These are phyloP conservation scores for Trematocara marginatum DNA, from an alignment of 2,113 vertebrate species.

Conservation along the genomic window DNA sequence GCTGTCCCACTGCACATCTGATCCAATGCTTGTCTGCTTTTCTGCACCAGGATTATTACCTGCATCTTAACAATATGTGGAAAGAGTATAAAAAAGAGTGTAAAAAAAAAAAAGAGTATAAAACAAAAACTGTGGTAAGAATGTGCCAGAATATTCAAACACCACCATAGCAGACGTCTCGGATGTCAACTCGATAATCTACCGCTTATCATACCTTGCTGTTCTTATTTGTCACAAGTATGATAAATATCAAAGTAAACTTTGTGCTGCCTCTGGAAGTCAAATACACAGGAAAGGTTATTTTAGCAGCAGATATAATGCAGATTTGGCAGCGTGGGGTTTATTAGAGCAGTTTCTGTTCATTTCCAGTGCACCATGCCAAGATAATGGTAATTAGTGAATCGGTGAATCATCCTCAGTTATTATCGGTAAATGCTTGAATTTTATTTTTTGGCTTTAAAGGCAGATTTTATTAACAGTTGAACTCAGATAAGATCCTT, in stretches of 20 bases:
- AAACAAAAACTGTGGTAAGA: neutral
- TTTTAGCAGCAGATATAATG: neutral
- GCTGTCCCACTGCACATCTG: neutral
- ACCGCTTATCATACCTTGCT: neutral
- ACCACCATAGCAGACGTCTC: neutral
- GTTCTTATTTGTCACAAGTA: neutral
- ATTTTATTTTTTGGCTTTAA: slow-evolving; percentile 31
- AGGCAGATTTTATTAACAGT: slow-evolving; percentile 19
- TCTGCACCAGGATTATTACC: neutral
- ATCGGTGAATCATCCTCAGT: slow-evolving; percentile 1
- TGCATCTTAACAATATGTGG: neutral
- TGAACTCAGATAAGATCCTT: neutral
- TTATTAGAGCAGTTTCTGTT: slow-evolving; percentile 6
- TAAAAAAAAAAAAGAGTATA: neutral
- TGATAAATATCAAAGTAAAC: neutral
- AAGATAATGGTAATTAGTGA: slow-evolving; percentile 25
- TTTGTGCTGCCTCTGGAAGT: neutral
- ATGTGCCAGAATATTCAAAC: neutral
- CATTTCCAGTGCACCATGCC: neutral
- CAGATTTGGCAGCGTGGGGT: neutral
- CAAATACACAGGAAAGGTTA: neutral
- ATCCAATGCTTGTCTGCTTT: neutral
- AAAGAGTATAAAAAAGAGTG: neutral
- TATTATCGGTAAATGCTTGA: slow-evolving; percentile 14
- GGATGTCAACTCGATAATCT: neutral